A percentile compares a stretch with the other conserved stretches of the same genome.
These are phyloP conservation scores for Chiloscyllium plagiosum DNA, from an alignment of 2,113 vertebrate genomes.

Conservation along the genomic window DNA sequence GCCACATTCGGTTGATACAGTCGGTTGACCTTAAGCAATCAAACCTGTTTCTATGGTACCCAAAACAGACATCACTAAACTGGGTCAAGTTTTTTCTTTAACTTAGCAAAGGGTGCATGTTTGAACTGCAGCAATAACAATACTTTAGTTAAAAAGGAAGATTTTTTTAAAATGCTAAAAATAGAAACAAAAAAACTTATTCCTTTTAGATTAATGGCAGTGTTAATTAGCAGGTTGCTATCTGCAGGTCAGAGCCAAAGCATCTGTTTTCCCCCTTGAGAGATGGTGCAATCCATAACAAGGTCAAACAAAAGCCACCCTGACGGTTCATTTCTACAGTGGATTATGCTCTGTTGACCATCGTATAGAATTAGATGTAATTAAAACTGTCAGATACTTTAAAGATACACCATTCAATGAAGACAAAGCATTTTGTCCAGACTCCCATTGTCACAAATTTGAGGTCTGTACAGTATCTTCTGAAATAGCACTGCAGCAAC, in stretches of 20 bases:
- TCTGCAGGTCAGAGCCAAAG: constrained; percentile 10
- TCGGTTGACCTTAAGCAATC: background rate
- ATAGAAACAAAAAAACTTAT: background rate
- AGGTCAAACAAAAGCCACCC: constrained; percentile 43
- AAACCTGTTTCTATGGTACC: constrained; percentile 34
- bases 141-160: background rate
- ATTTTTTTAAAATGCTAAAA: background rate
- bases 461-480: background rate
- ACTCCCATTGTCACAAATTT: background rate
- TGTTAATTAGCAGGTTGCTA: background rate
- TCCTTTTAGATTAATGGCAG: background rate
- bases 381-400: constrained; percentile 44
- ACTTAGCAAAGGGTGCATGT: background rate
- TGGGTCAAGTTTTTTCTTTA: constrained; percentile 24
- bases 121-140: background rate
- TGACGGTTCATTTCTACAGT: background rate
- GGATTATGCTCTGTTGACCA: constrained; percentile 42
- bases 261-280: background rate
- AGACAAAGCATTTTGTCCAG: constrained; percentile 24
- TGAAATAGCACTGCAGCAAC: background rate
- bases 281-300: background rate
- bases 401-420: constrained; percentile 41
- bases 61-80: constrained; percentile 26
- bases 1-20: constrained; percentile 8
- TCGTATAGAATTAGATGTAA: constrained; percentile 48